These are phyloP conservation scores for Drosophila parthenogenetica DNA, from an alignment of 2,888 invertebrate genomes.

Conservation along the genomic window DNA sequence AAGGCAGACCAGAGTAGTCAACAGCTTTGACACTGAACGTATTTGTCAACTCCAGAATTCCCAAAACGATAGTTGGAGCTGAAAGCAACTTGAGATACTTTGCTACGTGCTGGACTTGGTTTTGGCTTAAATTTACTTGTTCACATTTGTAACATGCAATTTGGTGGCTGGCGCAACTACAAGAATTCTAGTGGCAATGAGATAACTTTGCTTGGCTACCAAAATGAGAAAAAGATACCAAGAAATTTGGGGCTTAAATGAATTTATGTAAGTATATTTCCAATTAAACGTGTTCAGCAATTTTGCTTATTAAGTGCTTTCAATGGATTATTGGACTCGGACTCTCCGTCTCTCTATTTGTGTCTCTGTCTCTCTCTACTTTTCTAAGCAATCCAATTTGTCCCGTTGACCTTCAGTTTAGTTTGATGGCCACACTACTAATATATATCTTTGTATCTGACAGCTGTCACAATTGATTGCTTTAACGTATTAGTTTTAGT, in stretches of 20 bases:
- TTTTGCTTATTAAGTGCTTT: constrained; percentile 15
- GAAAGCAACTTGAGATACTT: constrained; percentile 5
- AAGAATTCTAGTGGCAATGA: constrained; percentile 26
- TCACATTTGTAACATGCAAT: constrained; percentile 68
- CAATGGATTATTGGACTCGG: constrained; percentile 15
- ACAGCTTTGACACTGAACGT: constrained; percentile 52
- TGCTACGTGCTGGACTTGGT: constrained; percentile 53
- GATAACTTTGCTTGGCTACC: constrained; percentile 24
- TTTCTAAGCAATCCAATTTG: constrained; percentile 23
- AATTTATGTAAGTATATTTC: constrained; percentile 2
- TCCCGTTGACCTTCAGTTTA: constrained; percentile 24
- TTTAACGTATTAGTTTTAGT: constrained; percentile 46
- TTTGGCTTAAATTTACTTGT: constrained; percentile 61
- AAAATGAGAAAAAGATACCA: constrained; percentile 2
- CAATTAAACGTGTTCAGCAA: constrained; percentile 5
- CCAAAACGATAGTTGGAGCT: constrained; percentile 54
- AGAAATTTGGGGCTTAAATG: constrained; percentile 1
- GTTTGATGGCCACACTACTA: constrained; percentile 15
- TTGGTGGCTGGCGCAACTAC: constrained; percentile 37
- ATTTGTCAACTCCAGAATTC: constrained; percentile 69
- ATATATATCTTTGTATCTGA: constrained; percentile 53
- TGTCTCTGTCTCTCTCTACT: not conserved
- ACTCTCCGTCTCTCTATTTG: not conserved
- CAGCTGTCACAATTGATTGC: constrained; percentile 57
- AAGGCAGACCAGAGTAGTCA: constrained; percentile 2